These are phyloP conservation scores for Aythya baeri DNA, from an alignment of 2,113 vertebrate species.

Conservation along the genomic window DNA sequence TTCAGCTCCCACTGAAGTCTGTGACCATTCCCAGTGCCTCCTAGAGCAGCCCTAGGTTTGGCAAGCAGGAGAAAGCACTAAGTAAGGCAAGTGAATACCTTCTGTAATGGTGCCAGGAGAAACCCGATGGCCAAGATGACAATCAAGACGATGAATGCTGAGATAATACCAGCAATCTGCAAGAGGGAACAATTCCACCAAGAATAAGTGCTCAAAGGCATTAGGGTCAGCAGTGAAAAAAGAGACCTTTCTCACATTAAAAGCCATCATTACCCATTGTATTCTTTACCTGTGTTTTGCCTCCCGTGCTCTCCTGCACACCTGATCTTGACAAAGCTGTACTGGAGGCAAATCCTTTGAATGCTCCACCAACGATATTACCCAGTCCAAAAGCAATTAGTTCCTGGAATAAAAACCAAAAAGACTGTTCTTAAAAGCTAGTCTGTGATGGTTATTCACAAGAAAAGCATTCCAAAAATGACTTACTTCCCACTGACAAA, in stretches of 20 bases:
- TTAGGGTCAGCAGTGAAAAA: not conserved
- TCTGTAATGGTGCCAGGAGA: conserved; percentile 90
- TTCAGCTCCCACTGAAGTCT: not conserved
- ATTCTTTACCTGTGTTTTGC: conserved; percentile 91
- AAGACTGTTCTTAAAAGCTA: not conserved
- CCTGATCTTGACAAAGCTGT: conserved; percentile 92
- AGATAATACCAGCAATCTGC: conserved; percentile 91
- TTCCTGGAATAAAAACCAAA: conserved; percentile 79
- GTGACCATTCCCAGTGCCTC: not conserved
- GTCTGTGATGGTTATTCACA: not conserved
- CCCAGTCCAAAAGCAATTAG: conserved; percentile 92
- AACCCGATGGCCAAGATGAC: conserved; percentile 88
- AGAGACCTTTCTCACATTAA: not conserved
- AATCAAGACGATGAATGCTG: conserved; percentile 88
- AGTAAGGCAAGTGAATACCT: conserved; percentile 75
- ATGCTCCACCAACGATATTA: conserved; percentile 91
- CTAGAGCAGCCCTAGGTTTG: not conserved
- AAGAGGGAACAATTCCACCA: not conserved
- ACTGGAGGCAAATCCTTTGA: conserved; percentile 90
- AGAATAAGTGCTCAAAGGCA: not conserved
- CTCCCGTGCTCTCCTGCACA: conserved; percentile 95
- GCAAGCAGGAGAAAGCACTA: not conserved
- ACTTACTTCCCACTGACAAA: not conserved
- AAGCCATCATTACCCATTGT: not conserved
- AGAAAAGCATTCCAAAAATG: not conserved